Evolutionary conservation across 2,113 vertebrate species (phyloP), one percentile per base, ranked within the genome.

Genomic region (Prunella himalayana): DNA sequence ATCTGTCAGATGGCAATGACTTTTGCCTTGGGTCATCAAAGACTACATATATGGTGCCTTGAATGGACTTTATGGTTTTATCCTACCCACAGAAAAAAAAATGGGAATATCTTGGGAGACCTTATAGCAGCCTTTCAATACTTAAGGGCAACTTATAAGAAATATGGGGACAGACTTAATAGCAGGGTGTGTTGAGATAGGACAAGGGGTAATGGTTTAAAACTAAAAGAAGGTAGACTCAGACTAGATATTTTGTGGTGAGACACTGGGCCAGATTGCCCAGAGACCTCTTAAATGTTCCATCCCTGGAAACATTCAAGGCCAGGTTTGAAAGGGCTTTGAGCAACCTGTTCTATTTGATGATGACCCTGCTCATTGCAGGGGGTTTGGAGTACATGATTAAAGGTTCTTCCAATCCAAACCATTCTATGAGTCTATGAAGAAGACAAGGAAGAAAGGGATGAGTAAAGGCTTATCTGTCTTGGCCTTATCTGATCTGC

Each of bases 161-260:
- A 86, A 45, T 47, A 39, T 8, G 10, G 15, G 21, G 9, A 33
- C 19, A 79, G 22, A 41, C 1, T 47, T 77, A 60, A 47, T 49
- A 51, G 17, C 12, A 45, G 14, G 10, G 10, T 0, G 1, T 45
- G 20, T 41, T 41, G 27, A 5, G 1, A 37, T 1, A 66, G 16
- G 11, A 53, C 11, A 71, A 75, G 9, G 17, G 7, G 3, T 15
- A 54, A 61, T 15, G 27, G 9, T 25, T 82, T 53, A 65, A 86
- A 57, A 53, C 3, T 41, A 18, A 65, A 69, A 35, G 18, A 75
- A 4, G 0, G 14, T 13, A 63, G 21, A 49, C 50, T 64, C 22
- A 89, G 47, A 37, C 13, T 27, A 41, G 24, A 45, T 35, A 17
- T 19, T 88, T 88, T 44, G 42, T 7, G 1, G 2, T 47, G 13